These are phyloP conservation scores for Trididemnum nubilum DNA, from an alignment of 23 tunicate genomes.

Conservation along the genomic window DNA sequence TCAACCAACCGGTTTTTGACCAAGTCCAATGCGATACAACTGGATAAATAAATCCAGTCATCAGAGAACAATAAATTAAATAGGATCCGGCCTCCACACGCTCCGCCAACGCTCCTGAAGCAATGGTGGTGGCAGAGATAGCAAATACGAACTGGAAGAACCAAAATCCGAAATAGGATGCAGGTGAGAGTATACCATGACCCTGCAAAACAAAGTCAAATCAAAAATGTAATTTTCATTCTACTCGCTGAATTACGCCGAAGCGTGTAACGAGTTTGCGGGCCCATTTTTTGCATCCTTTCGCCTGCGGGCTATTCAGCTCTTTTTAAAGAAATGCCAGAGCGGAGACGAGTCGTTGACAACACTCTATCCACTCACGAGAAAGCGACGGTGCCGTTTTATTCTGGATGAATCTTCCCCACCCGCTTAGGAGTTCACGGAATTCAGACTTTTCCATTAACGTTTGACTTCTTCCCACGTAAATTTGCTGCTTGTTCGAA, in stretches of 20 bases:
- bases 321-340: neutral
- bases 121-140: constrained; percentile 65
- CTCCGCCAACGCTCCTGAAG: constrained; percentile 75
- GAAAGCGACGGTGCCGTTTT: too few relatives aligned
- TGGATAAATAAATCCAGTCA: constrained; percentile 73
- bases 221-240: too few relatives aligned
- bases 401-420: too few relatives aligned
- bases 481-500: too few relatives aligned
- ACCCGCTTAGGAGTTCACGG: too few relatives aligned
- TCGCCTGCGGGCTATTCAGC: too few relatives aligned
- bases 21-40: constrained; percentile 72
- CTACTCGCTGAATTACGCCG: too few relatives aligned
- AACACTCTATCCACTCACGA: neutral
- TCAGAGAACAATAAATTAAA: constrained; percentile 49
- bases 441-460: too few relatives aligned
- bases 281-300: too few relatives aligned
- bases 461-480: too few relatives aligned
- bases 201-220: too few relatives aligned
- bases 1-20: constrained; percentile 61
- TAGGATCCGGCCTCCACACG: constrained; percentile 49
- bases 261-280: too few relatives aligned
- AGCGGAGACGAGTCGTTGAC: neutral
- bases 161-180: constrained; percentile 43
- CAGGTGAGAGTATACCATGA: neutral
- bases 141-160: constrained; percentile 75